phyloP scores from a whole-genome alignment of 2,113 vertebrate genomes.

The Piprites chloris region DNA sequence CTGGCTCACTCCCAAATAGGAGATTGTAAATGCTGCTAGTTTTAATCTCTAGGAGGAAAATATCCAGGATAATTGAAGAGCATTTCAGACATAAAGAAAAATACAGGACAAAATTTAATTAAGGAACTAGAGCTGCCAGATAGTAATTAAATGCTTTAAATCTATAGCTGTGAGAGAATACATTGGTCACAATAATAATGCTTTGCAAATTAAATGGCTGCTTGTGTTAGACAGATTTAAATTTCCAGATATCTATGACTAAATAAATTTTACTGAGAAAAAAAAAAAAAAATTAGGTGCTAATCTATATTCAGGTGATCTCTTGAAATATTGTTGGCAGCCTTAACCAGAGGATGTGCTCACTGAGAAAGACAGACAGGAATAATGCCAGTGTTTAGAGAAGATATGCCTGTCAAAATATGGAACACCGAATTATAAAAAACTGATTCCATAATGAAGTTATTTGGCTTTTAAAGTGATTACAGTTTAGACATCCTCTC shows the following conservation, averaged over 20 bases:
- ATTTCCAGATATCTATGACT: neutral
- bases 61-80: neutral
- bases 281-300: neutral
- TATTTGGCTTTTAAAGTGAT: neutral
- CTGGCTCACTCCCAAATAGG: neutral
- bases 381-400: neutral
- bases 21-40: neutral
- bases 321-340: neutral
- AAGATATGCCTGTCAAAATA: neutral
- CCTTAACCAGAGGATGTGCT: neutral
- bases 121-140: neutral
- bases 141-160: conserved; percentile 5
- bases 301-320: conserved; percentile 12
- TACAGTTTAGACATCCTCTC: neutral
- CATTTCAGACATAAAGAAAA: neutral
- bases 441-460: neutral
- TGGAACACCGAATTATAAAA: neutral
- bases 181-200: neutral
- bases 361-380: neutral
- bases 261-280: neutral
- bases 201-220: conserved; percentile 14
- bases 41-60: neutral
- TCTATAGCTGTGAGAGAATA: neutral
- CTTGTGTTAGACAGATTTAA: neutral
- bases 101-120: neutral